Base-by-base conservation (phyloP, 2,797 vertebrate species). In the Australoheros facetus region DNA sequence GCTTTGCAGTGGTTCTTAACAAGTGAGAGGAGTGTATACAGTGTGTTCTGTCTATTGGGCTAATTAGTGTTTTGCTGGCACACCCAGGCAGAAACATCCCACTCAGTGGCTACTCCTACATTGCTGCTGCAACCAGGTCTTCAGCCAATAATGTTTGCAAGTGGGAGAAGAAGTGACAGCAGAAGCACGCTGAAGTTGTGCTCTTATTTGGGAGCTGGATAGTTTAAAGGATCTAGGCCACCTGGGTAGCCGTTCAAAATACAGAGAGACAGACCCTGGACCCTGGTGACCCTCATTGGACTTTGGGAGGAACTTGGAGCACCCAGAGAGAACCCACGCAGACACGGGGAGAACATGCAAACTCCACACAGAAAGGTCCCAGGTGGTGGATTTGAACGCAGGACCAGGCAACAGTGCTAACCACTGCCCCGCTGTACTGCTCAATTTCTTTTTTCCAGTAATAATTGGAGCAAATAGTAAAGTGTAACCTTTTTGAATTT, bases 1-100 rank as follows among this genome's bases (percentile, higher is more conserved):
- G 83, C 85, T 84, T 90, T 64, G 83, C 86, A 48, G 80, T 77
- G 85, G 81, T 86, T 89, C 85, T 77, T 89, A 90, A 90, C 87
- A 93, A 93, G 91, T 84, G 74, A 87, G 89, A 62, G 84, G 73
- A 91, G 89, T 87, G 89, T 87, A 88, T 87, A 85, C 85, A 79
- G 82, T 84, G 86, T 89, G 79, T 89, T 92, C 79, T 83, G 86
- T 89, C 73, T 84, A 89, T 91, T 82, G 87, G 75, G 75, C 84
- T 92, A 91, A 94, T 93, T 91, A 89, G 83, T 77, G 80, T 78
- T 86, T 80, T 78, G 85, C 87, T 85, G 85, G 88, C 83, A 82
- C 84, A 81, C 71, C 83, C 83, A 81, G 73, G 83, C 87, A 83
- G 77, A 75, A 79, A 70, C 81, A 80, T 82, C 89, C 85, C 77